Conservation (phyloP, 2,888 invertebrate genomes). For the Sylvicola cinctus region DNA sequence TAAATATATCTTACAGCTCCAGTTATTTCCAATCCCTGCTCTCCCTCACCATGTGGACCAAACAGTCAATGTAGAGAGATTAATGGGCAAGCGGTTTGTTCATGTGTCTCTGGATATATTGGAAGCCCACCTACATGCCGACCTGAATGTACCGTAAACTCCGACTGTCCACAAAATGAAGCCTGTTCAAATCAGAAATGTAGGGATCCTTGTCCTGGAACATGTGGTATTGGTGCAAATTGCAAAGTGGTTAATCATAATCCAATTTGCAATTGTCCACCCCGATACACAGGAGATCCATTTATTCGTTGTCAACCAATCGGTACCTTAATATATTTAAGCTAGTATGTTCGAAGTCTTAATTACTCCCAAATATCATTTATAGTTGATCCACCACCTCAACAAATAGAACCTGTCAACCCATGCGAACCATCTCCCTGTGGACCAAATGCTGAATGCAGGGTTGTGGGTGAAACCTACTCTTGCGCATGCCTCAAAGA, state of each 20-base stretch:
- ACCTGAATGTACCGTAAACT: conserved; percentile 50
- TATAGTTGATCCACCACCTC: conserved; percentile 21
- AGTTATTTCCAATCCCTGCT: conserved; percentile 27
- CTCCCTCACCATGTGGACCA: conserved; percentile 41
- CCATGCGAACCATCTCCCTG: conserved; percentile 55
- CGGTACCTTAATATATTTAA: too few relatives aligned
- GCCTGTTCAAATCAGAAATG: conserved; percentile 54
- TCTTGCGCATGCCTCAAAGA: conserved; percentile 49
- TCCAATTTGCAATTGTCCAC: conserved; percentile 48
- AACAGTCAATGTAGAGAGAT: conserved; percentile 39
- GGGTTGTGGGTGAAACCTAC: conserved; percentile 51
- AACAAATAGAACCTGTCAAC: conserved; percentile 19
- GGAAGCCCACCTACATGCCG: conserved; percentile 46
- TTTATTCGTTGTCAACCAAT: conserved; percentile 37
- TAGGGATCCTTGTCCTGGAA: conserved; percentile 48
- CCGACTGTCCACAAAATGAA: conserved; percentile 47
- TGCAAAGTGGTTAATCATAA: conserved; percentile 60
- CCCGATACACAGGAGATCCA: conserved; percentile 41
- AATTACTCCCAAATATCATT: too few relatives aligned
- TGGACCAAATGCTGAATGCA: conserved; percentile 61
- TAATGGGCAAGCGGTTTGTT: conserved; percentile 43
- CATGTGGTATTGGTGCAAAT: conserved; percentile 46
- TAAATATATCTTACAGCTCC: conserved; percentile 12
- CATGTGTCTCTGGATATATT: conserved; percentile 39
- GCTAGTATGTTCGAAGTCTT: too few relatives aligned